These are phyloP conservation scores for Lasiommata megera DNA, from an alignment of 2,888 invertebrate species.

Conservation along the genomic window DNA sequence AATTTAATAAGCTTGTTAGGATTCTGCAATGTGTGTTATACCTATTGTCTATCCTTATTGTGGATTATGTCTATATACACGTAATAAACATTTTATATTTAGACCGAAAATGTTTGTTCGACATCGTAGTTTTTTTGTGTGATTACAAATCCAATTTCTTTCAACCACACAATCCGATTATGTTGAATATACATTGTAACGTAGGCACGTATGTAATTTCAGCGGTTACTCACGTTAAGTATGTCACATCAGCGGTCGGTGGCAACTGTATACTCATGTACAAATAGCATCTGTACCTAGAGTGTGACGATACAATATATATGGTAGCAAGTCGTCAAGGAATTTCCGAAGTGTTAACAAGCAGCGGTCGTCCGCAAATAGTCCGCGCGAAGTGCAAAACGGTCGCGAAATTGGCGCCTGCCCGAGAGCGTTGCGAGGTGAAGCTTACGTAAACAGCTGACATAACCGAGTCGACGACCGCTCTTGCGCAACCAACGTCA, in stretches of 20 bases:
- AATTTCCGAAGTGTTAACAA: conserved; percentile 58
- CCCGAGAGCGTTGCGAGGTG: conserved; percentile 75
- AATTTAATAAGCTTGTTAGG: conserved; percentile 58
- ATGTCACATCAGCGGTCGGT: neutral
- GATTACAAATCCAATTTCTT: neutral
- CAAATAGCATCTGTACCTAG: neutral
- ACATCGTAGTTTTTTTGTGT: no score
- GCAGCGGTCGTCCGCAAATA: conserved; percentile 63
- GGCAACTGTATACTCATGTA: neutral
- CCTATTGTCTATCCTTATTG: neutral
- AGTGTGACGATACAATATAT: conserved; percentile 1
- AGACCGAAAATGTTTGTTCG: neutral
- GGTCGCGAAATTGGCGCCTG: conserved; percentile 67
- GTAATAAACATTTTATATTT: no score
- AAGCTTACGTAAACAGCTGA: conserved; percentile 78
- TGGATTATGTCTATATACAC: neutral
- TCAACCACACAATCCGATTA: neutral
- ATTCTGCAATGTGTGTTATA: conserved; percentile 54
- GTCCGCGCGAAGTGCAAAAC: conserved; percentile 73
- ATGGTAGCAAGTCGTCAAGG: conserved; percentile 31
- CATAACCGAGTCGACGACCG: conserved; percentile 81
- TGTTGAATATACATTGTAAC: neutral
- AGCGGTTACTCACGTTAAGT: neutral
- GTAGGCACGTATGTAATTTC: neutral
- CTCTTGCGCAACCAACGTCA: conserved; percentile 71